Base-by-base conservation (phyloP, 2,797 vertebrate genomes). In the Sebastes cheni region DNA sequence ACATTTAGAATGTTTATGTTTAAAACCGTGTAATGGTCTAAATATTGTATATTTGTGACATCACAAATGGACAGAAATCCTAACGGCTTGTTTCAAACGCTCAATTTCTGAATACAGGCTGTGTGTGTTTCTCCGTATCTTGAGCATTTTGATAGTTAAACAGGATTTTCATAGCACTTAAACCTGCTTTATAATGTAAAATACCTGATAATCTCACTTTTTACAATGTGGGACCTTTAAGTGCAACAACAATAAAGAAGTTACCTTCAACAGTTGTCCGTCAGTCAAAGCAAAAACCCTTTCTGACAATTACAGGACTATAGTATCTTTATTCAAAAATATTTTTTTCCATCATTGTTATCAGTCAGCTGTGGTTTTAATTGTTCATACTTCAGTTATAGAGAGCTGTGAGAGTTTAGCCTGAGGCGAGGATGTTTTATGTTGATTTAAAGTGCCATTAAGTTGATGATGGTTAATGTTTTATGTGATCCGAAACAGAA, bases 401-500 rank as follows among this genome's bases (percentile, higher is more conserved):
- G 42, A 75, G 52, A 76, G 73, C 23, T 25, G 58, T 6, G 66
- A 59, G 74, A 8, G 67, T 67, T 77, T 56, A 25, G 83, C 89
- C 82, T 20, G 30, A 72, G 74, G 86, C 60, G 0, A 20, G 58
- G 20, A 55, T 68, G 72, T 68, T 89, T 82, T 27, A 81, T 79
- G 64, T 66, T 66, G 74, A 79, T 87, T 85, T 39, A 80, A 80
- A 88, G 55, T 50, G 75, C 72, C 70, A 67, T 73, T 81, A 79
- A 79, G 65, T 76, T 72, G 84, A 82, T 74, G 32, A 70, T 55
- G 22, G 32, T 84, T 72, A 61, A 91, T 72, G 39, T 85, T 91
- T 91, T n/a, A 82, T 84, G 66, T 54, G 59, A n/a, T 29, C 27
- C 62, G 62, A 27, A 82, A 81, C 29, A 60, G 23, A 52, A 56